Evolutionary conservation across 2,888 invertebrate species (phyloP).

Genomic region (Dexiosoma caninum): DNA sequence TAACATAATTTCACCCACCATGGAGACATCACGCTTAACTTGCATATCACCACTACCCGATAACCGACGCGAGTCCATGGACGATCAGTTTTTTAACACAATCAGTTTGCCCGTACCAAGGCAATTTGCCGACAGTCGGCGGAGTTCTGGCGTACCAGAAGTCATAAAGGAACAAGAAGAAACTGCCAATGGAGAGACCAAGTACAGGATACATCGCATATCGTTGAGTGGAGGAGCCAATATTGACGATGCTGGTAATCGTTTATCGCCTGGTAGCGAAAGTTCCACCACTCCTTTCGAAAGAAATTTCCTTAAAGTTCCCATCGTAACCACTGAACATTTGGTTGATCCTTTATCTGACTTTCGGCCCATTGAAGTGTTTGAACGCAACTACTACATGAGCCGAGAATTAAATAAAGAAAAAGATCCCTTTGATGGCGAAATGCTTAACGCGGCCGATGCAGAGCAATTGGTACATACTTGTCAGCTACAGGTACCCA

Average conservation of each 20-base stretch:
- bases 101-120: constrained; percentile 85
- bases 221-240: constrained; percentile 75
- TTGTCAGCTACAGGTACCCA: constrained; percentile 75
- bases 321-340: constrained; percentile 71
- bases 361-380: constrained; percentile 76
- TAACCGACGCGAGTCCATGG: constrained; percentile 80
- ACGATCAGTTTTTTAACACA: constrained; percentile 79
- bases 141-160: constrained; percentile 80
- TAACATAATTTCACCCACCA: constrained; percentile 77
- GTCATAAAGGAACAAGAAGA: constrained; percentile 75
- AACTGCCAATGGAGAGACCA: constrained; percentile 66
- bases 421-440: constrained; percentile 65
- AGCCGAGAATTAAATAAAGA: constrained; percentile 70
- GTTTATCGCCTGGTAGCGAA: constrained; percentile 68
- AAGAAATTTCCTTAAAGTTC: constrained; percentile 73
- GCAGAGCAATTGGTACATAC: constrained; percentile 66
- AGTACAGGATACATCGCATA: constrained; percentile 71
- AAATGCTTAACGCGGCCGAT: constrained; percentile 53
- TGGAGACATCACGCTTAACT: constrained; percentile 79
- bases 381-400: constrained; percentile 76
- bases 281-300: constrained; percentile 67
- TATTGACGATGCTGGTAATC: constrained; percentile 72
- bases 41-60: constrained; percentile 84
- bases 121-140: constrained; percentile 89
- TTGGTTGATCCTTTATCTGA: constrained; percentile 75